phyloP scores from a whole-genome alignment of 2,113 vertebrate genomes.

The Mohoua ochrocephala region DNA sequence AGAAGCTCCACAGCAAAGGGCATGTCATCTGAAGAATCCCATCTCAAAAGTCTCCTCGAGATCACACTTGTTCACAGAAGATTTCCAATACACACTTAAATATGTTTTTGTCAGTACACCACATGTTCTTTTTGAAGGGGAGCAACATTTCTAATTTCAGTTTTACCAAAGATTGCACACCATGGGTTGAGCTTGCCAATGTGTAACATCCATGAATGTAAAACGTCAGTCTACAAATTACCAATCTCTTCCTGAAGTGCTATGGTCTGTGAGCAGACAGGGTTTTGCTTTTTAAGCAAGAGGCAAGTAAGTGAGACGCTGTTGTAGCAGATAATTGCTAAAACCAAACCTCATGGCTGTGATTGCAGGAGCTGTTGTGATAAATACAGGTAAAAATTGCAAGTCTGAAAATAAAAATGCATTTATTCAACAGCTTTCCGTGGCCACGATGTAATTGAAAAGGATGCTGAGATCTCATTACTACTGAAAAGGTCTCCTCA shows the following conservation, averaged over 20 bases:
- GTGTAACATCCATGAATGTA: not conserved
- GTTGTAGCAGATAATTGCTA: constrained; percentile 41
- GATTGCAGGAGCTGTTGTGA: constrained; percentile 29
- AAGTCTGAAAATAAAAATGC: constrained; percentile 35
- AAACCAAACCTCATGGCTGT: constrained; percentile 9
- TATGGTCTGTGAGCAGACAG: not conserved
- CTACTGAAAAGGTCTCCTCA: constrained; percentile 24
- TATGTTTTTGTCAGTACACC: not conserved
- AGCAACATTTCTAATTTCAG: not conserved
- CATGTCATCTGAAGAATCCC: not conserved
- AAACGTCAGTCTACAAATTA: constrained; percentile 19
- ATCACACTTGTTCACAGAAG: not conserved
- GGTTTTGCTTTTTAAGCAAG: constrained; percentile 33
- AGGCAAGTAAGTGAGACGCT: not conserved
- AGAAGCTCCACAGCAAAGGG: not conserved
- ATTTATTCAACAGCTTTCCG: constrained; percentile 47
- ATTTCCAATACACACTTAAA: not conserved
- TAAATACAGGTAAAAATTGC: constrained; percentile 48
- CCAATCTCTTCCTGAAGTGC: not conserved
- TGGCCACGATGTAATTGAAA: constrained; percentile 11
- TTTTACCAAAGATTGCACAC: not conserved
- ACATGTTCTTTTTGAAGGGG: not conserved
- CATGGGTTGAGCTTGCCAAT: not conserved
- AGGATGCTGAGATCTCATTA: constrained; percentile 47
- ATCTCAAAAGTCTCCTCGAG: not conserved